Evolutionary conservation across 2,113 vertebrate species (phyloP), one percentile per base, ranked within the genome.

Genomic region (Trichechus manatus): DNA sequence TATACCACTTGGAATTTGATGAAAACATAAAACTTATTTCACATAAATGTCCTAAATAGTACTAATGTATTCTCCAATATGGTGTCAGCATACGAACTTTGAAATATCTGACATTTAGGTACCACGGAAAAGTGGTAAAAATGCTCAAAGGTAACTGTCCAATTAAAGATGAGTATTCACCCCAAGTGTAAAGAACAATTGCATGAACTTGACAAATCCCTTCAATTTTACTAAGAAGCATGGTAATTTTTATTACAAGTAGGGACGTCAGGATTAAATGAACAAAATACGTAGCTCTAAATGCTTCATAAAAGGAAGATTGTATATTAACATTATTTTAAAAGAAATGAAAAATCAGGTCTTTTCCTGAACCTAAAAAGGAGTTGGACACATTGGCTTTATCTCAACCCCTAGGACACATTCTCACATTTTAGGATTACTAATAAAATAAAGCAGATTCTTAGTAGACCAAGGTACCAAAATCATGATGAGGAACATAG

Each of bases 1-100:
- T 90, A 23, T 33, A n/a, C 31, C 50, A 39, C n/a, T 91, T 93
- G 56, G 25, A 44, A 75, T 44, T 36, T 31, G 47, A 91, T 87
- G 56, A 91, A 82, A 84, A 85, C 9, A 61, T 42, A 27, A 83
- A 97, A 33, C 9, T 83, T 82, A 75, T 25, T 86, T 93, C 9
- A 10, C 5, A 77, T 7, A 68, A 15, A 64, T 75, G 59, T 42
- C 13, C 36, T 50, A 70, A 83, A 74, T 72, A 63, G 31, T 20
- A 25, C 1, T 2, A n/a, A 31, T 22, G 9, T 0, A 74, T 86
- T 74, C 56, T 22, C 27, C n/a, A 56, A 10, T 5, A 82, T 17
- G 31, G 15, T 59, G 25, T 11, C n/a, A 0, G 17, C 44, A 1
- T 50, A 42, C 11, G 33, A 78, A 1, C 39, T 53, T 31, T 70